A percentile compares a stretch with the other conserved stretches of the same genome.
Conservation (phyloP, 1,140 invertebrate species). For the Teleopsis dalmanni region DNA sequence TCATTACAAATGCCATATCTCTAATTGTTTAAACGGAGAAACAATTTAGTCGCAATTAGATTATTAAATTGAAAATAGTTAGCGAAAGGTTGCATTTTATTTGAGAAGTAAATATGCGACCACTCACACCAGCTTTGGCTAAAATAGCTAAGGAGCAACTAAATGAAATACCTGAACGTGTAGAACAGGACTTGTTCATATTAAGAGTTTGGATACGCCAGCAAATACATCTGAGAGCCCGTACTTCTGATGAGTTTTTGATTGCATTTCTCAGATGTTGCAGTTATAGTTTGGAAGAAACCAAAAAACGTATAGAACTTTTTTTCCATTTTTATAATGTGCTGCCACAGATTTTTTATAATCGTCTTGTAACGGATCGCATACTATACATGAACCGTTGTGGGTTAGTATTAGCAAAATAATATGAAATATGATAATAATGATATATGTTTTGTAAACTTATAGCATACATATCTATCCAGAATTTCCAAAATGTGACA, state of each 20-base stretch:
- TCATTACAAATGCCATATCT: too few species aligned
- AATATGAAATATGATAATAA: too few species aligned
- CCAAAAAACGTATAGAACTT: constrained; percentile 57
- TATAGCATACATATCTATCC: too few species aligned
- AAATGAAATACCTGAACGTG: constrained; percentile 52
- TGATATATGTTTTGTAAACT: too few species aligned
- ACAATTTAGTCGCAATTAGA: too few species aligned
- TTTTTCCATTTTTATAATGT: constrained; percentile 53
- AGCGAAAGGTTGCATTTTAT: too few species aligned
- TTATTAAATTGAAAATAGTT: too few species aligned
- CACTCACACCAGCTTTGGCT: constrained; percentile 41
- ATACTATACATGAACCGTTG: constrained; percentile 46
- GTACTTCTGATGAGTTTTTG: constrained; percentile 53
- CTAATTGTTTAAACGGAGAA: too few species aligned
- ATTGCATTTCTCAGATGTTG: constrained; percentile 56
- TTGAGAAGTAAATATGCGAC: constrained; percentile 30
- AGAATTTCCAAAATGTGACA: too few species aligned
- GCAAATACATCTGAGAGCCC: constrained; percentile 52
- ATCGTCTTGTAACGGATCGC: constrained; percentile 35
- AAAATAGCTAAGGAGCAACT: constrained; percentile 51
- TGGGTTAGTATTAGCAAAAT: too few species aligned
- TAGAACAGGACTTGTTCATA: constrained; percentile 50
- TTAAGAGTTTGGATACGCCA: constrained; percentile 59
- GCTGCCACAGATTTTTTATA: constrained; percentile 49
- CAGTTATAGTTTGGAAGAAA: constrained; percentile 59